These are phyloP conservation scores for Poecilus cupreus DNA, from an alignment of 2,888 invertebrate genomes.

Conservation along the genomic window DNA sequence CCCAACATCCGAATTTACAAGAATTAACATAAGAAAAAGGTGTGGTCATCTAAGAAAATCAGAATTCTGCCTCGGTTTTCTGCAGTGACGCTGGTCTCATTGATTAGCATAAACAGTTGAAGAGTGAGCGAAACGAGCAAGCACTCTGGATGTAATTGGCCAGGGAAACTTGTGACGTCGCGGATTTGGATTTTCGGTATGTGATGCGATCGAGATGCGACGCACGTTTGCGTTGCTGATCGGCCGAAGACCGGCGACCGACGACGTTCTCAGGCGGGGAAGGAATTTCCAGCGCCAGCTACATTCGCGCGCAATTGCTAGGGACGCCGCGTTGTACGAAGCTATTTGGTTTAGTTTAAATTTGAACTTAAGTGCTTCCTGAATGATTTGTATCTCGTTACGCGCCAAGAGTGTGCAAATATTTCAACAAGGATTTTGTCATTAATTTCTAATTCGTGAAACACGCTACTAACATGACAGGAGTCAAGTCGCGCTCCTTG, in stretches of 20 bases:
- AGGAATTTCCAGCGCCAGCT: background rate
- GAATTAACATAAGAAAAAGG: background rate
- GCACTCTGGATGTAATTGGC: slow-evolving; percentile 22
- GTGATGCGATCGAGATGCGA: background rate
- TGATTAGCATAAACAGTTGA: slow-evolving; percentile 26
- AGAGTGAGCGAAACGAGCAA: background rate
- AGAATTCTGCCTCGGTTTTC: background rate
- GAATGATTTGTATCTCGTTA: background rate
- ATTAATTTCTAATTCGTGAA: no score
- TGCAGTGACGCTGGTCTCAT: background rate
- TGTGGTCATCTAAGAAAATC: background rate
- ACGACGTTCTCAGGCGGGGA: background rate
- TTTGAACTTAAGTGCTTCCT: background rate
- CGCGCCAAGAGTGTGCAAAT: background rate
- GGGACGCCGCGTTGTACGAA: background rate
- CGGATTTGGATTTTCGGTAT: background rate
- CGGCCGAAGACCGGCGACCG: no score
- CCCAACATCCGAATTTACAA: background rate
- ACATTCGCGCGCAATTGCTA: slow-evolving; percentile 4
- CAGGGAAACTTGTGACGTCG: slow-evolving; percentile 5
- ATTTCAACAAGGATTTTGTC: no score
- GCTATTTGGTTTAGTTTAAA: slow-evolving; percentile 11
- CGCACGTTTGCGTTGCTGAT: background rate
- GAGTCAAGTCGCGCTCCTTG: no score
- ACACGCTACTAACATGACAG: no score